Base-by-base conservation (phyloP, 2,113 vertebrate species). In the Carlito syrichta region DNA sequence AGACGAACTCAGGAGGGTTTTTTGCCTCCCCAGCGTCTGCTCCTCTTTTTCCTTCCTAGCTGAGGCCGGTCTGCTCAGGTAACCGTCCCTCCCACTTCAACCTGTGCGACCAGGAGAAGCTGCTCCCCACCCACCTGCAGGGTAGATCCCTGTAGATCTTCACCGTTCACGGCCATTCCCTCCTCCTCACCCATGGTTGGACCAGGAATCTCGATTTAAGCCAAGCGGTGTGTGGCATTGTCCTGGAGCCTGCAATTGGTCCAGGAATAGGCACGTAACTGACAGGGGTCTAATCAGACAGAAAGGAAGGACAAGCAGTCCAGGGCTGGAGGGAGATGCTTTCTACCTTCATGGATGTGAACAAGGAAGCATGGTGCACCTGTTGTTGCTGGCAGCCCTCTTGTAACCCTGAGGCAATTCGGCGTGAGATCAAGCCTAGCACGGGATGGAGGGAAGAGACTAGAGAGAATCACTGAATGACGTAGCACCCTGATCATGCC, bases 301-400 rank as follows among this genome's bases (percentile, higher is more conserved):
- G 66, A 92, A 79, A 60, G n/a, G 43, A 94, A 71, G 35, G 38
- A 85, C 6, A 76, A 45, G 30, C 1, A 81, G 54, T 60, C 40
- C 40, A n/a, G 20, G 22, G 27, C 43, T 38, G 38, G 60, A 90
- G 8, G 56, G 63, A 71, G 40, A 52, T n/a, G 83, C 14, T 89
- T 82, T 63, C 71, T 78, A 48, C 50, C 60, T 66, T 77, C 14
- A 25, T 54, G 86, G 23, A 86, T 69, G 66, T n/a, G 56, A 78
- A 73, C 11, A 74, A 63, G 63, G 40, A 94, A 85, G 66, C 22
- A 48, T 62, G 78, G 68, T 45, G 69, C 45, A 25, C n/a, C 27
- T 48, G 35, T 8, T 89, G 71, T n/a, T 95, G 66, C 69, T 94
- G 69, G 90, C 87, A 94, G 81, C 84, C 78, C 5, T 91, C 32